These are phyloP conservation scores for Sternarchorhynchus goeldii DNA, from an alignment of 2,797 vertebrate genomes.

Conservation along the genomic window DNA sequence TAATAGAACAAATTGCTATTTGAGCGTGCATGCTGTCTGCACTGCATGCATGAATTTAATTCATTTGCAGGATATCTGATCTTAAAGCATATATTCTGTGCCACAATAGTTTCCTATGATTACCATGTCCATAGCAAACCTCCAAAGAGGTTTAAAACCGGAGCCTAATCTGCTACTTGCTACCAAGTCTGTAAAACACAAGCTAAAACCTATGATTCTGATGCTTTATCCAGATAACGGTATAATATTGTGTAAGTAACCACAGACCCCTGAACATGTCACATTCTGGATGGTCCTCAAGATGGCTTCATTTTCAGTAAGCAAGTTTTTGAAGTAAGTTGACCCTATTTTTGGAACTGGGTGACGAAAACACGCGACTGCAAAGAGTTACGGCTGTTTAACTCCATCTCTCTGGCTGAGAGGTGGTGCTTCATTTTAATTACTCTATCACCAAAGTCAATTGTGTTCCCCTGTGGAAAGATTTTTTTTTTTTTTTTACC, in stretches of 20 bases:
- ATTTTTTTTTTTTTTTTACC: conserved; percentile 41
- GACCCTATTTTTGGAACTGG: neutral
- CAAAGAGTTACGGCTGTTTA: conserved; percentile 14
- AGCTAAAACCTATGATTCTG: no score
- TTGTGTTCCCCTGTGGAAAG: conserved; percentile 42
- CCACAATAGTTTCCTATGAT: no score
- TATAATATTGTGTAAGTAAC: neutral
- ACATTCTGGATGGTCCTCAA: neutral
- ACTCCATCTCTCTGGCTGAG: conserved; percentile 10
- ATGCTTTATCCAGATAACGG: no score
- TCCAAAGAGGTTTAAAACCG: no score
- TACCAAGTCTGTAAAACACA: no score
- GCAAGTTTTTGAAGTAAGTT: neutral
- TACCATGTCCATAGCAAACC: no score
- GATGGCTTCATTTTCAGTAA: neutral
- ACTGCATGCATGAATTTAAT: no score
- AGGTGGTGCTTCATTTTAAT: conserved; percentile 48
- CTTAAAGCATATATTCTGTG: no score
- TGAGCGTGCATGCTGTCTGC: no score
- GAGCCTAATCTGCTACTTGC: no score
- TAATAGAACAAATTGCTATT: no score
- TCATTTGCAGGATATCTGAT: no score
- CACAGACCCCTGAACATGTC: neutral
- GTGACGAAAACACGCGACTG: neutral
- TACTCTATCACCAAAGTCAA: conserved; percentile 46